Base-by-base conservation (phyloP, 2,113 vertebrate genomes). In the Puntigrus tetrazona region DNA sequence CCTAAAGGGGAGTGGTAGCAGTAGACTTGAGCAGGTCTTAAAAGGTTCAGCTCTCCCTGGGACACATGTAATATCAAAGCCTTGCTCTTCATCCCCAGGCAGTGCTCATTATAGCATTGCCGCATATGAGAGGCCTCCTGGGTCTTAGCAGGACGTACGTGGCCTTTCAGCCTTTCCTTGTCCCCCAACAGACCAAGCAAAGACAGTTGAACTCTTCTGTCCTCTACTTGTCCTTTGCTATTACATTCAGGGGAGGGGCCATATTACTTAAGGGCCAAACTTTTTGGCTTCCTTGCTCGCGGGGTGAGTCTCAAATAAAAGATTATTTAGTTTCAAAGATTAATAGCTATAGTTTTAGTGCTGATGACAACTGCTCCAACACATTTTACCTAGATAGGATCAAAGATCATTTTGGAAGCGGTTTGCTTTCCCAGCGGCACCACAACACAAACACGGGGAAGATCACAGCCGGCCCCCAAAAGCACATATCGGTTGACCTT, bases 21-120 rank as follows among this genome's bases (percentile, higher is more conserved):
- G 88, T 85, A 59, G 86, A 47, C 89, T 89, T 89, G 78, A 79
- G 86, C 84, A 84, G 88, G 81, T 91, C 91, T 93, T 82, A 92
- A 92, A 89, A 87, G 87, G 90, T 88, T 89, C 59, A 84, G 87
- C 89, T 93, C 93, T 91, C 91, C 90, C 90, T 92, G 90, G 91
- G 93, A 93, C 84, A 89, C 92, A 92, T 95, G 94, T 95, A 91
- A 89, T 91, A 95, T 95, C 94, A 95, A 94, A 94, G 92, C 88
- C 89, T 84, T 84, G 86, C 90, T 91, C 85, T 88, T 88, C 93
- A 93, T 92, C 91, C 93, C 90, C 91, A 92, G 91, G 92, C 92
- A 90, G 90, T 84, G 87, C 69, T 90, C 93, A 92, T 94, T 94
- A 92, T 91, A 85, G 89, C 86, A 79, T 47, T 31, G 7, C 87